A percentile compares a stretch with the other conserved stretches of the same genome.
phyloP scores from a whole-genome alignment of 1,140 invertebrate genomes.

The Camponotus vicinus region DNA sequence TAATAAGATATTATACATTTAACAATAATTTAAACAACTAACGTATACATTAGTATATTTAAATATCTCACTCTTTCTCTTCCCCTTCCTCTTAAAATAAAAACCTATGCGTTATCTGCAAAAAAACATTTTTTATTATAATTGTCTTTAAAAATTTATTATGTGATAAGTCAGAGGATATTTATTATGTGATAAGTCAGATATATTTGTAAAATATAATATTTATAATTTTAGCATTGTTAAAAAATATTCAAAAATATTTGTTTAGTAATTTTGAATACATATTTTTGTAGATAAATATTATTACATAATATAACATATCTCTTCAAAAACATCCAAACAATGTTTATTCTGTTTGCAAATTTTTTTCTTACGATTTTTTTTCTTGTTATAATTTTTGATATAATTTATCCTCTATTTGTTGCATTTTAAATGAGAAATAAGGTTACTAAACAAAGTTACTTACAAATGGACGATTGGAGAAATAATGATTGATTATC shows the following conservation, averaged over 20 bases:
- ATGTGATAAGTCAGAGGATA: background rate
- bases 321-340: background rate
- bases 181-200: background rate
- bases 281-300: background rate
- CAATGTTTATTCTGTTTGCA: background rate
- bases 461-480: background rate
- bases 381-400: background rate
- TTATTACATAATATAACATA: background rate
- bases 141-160: background rate
- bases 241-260: background rate
- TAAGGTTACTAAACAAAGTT: background rate
- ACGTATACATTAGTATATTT: background rate
- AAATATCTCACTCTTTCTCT: background rate
- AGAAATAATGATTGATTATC: slow-evolving; percentile 1
- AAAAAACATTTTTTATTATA: too few species aligned
- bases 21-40: background rate
- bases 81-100: background rate
- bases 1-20: background rate
- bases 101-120: background rate
- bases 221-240: background rate
- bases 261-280: background rate
- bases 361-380: background rate
- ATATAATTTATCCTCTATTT: background rate
- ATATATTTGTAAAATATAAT: background rate
- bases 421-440: background rate